Conservation (phyloP, 2,113 vertebrate species). For the Leptodactylus fuscus region DNA sequence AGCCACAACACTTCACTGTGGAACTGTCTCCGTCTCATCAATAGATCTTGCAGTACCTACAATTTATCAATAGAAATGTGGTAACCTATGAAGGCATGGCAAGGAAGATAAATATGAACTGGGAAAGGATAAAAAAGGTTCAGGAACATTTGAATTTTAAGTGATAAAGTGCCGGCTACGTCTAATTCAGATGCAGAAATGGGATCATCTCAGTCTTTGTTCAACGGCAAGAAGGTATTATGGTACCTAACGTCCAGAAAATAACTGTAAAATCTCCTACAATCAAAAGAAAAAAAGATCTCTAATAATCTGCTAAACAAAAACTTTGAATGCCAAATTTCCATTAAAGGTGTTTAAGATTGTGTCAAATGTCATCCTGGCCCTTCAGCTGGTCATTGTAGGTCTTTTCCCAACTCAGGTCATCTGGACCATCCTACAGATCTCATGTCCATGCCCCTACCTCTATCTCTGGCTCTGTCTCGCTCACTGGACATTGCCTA, state of each 20-base stretch:
- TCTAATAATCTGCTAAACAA: background rate
- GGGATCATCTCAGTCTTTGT: constrained; percentile 72
- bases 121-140: constrained; percentile 72
- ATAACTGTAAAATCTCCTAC: background rate
- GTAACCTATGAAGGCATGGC: constrained; percentile 74
- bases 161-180: constrained; percentile 75
- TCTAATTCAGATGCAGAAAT: constrained; percentile 78
- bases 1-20: constrained; percentile 77
- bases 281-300: background rate
- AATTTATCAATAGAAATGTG: constrained; percentile 84
- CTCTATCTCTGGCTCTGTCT: too few species aligned
- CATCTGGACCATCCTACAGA: too few species aligned
- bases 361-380: too few species aligned
- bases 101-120: constrained; percentile 81
- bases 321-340: background rate
- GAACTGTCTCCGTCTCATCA: constrained; percentile 79
- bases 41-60: constrained; percentile 81
- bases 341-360: background rate
- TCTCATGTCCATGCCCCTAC: too few species aligned
- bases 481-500: too few species aligned
- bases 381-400: too few species aligned
- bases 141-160: constrained; percentile 79
- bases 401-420: too few species aligned
- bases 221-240: constrained; percentile 8
- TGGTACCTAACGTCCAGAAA: background rate